phyloP scores from a whole-genome alignment of 2,797 vertebrate genomes.

The Coccyzus lansbergi region DNA sequence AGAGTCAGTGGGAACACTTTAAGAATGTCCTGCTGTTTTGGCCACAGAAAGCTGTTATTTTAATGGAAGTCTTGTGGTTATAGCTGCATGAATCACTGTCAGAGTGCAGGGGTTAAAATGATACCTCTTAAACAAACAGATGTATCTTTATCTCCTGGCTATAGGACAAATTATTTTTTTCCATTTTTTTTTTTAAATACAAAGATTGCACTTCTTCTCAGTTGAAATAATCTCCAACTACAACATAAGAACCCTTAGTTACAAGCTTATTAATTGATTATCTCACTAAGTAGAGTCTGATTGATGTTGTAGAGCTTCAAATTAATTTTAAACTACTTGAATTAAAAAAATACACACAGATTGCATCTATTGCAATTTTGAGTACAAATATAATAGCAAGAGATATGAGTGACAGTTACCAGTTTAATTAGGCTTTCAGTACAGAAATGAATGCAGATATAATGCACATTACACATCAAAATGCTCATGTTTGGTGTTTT shows the following conservation, averaged over 20 bases:
- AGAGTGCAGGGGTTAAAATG: not conserved
- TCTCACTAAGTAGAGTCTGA: slow-evolving; percentile 46
- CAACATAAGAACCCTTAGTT: slow-evolving; percentile 17
- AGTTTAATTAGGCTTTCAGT: slow-evolving; percentile 44
- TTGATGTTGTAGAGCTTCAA: not conserved
- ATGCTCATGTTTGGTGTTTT: not conserved
- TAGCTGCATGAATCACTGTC: not conserved
- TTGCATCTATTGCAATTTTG: slow-evolving; percentile 36
- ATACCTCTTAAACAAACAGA: not conserved
- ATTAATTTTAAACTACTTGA: slow-evolving; percentile 54
- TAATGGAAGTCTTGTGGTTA: slow-evolving; percentile 2
- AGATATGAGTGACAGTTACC: slow-evolving; percentile 33
- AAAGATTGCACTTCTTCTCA: not conserved
- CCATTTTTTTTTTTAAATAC: not conserved
- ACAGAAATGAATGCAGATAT: not conserved
- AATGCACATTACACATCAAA: not conserved
- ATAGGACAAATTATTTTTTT: not conserved
- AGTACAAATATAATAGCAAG: slow-evolving; percentile 48
- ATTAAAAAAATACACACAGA: slow-evolving; percentile 13
- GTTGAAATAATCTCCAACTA: slow-evolving; percentile 8
- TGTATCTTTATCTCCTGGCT: not conserved
- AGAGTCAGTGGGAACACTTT: not conserved
- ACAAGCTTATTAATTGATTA: slow-evolving; percentile 62
- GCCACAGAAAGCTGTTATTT: slow-evolving; percentile 11
- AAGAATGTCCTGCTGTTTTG: not conserved